Conservation (phyloP, 2,797 vertebrate species). For the Amblyopsis hoosieri region DNA sequence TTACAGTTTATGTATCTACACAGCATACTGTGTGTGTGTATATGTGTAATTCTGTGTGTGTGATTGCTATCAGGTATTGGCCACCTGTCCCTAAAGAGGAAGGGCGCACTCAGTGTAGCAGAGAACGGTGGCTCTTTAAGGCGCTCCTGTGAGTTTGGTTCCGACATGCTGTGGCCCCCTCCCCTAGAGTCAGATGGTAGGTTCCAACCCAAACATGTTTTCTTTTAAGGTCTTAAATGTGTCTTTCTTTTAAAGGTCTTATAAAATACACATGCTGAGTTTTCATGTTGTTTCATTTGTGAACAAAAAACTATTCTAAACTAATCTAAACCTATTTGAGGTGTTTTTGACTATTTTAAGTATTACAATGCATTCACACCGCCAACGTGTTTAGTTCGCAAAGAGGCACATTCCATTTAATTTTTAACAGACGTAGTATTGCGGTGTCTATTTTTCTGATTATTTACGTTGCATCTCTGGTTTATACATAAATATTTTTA, state of each 20-base stretch:
- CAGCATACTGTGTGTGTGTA: not conserved
- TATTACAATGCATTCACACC: too few relatives aligned
- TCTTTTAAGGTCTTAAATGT: not conserved
- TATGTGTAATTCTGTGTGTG: constrained; percentile 1
- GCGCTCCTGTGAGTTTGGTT: constrained; percentile 83
- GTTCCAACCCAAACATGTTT: constrained; percentile 21
- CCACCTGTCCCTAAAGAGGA: constrained; percentile 84
- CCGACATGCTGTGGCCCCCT: constrained; percentile 83
- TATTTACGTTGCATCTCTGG: too few relatives aligned
- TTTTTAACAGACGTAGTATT: too few relatives aligned
- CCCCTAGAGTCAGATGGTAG: constrained; percentile 83
- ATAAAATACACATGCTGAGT: too few relatives aligned
- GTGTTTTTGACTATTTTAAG: too few relatives aligned
- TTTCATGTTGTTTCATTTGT: not conserved
- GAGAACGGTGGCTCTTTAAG: constrained; percentile 83
- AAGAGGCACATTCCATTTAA: too few relatives aligned
- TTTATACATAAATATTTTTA: too few relatives aligned
- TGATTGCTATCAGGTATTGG: constrained; percentile 60
- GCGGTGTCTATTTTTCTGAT: too few relatives aligned
- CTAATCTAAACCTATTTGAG: too few relatives aligned
- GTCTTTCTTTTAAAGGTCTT: too few relatives aligned
- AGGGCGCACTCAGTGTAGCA: constrained; percentile 75
- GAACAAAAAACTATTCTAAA: constrained; percentile 5
- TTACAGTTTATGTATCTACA: not conserved
- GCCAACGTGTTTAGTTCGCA: too few relatives aligned